A percentile compares a stretch with the other conserved stretches of the same genome.
These are phyloP conservation scores for Cacatua alba DNA, from an alignment of 2,113 vertebrate species.

Conservation along the genomic window DNA sequence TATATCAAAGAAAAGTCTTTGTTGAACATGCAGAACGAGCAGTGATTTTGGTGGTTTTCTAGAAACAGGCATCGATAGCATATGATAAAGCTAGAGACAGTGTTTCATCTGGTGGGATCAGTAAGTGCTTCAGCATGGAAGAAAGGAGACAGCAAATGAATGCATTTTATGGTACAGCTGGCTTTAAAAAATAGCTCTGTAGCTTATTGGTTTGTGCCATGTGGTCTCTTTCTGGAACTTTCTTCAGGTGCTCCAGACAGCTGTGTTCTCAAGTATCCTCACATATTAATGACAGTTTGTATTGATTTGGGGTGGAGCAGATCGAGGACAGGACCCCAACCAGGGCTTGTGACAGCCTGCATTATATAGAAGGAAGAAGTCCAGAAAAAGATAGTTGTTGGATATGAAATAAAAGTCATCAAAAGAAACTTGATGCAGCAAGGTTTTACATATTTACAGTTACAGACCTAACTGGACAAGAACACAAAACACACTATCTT, in stretches of 20 bases:
- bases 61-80: not conserved
- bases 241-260: not conserved
- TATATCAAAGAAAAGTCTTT: not conserved
- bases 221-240: not conserved
- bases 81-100: not conserved
- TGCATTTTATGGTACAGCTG: not conserved
- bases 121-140: not conserved
- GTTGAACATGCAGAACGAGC: not conserved
- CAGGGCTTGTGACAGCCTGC: not conserved
- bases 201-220: not conserved
- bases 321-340: not conserved
- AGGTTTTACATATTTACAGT: not conserved
- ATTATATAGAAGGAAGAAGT: not conserved
- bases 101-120: not conserved
- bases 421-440: not conserved
- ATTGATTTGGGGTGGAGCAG: not conserved
- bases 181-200: conserved; percentile 15
- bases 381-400: not conserved
- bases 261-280: not conserved
- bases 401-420: not conserved
- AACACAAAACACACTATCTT: not conserved
- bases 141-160: not conserved
- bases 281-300: not conserved
- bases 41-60: not conserved
- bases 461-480: not conserved